Conservation (phyloP, 2,888 invertebrate genomes). For the Phortica magna region DNA sequence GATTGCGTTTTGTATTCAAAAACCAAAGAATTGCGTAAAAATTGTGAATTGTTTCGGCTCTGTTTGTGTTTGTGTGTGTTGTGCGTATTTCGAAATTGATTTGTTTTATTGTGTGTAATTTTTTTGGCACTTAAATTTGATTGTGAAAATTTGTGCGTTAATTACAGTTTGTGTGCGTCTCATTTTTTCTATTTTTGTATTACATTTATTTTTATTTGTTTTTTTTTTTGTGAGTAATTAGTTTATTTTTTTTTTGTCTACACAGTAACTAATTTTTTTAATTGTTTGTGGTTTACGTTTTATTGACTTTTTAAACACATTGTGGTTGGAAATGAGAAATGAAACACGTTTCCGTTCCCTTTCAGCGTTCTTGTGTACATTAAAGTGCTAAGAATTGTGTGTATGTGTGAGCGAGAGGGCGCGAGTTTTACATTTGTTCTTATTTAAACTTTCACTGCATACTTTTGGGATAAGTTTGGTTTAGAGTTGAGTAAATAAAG, state of each 20-base stretch:
- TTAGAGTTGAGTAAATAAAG: background rate
- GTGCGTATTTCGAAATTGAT: constrained; percentile 40
- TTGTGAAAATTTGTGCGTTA: constrained; percentile 20
- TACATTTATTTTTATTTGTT: background rate
- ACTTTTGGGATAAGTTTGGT: constrained; percentile 1
- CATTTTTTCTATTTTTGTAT: constrained; percentile 22
- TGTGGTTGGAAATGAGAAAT: too few species aligned
- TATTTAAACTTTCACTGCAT: background rate
- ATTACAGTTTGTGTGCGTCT: constrained; percentile 18
- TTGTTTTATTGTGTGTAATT: constrained; percentile 35
- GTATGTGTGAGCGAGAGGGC: background rate
- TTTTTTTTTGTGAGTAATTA: background rate
- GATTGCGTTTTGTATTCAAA: constrained; percentile 27
- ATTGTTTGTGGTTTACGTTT: too few species aligned
- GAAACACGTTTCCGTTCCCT: too few species aligned
- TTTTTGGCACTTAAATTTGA: constrained; percentile 47
- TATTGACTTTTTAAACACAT: too few species aligned
- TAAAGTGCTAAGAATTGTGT: too few species aligned
- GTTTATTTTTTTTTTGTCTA: too few species aligned
- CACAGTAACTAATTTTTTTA: too few species aligned
- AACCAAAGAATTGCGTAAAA: constrained; percentile 3
- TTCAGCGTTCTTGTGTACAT: too few species aligned
- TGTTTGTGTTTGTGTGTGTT: constrained; percentile 38
- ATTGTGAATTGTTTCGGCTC: constrained; percentile 27
- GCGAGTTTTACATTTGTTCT: background rate